Evolutionary conservation across 2,888 invertebrate genomes (phyloP).

Genomic region (Melanophora roralis): DNA sequence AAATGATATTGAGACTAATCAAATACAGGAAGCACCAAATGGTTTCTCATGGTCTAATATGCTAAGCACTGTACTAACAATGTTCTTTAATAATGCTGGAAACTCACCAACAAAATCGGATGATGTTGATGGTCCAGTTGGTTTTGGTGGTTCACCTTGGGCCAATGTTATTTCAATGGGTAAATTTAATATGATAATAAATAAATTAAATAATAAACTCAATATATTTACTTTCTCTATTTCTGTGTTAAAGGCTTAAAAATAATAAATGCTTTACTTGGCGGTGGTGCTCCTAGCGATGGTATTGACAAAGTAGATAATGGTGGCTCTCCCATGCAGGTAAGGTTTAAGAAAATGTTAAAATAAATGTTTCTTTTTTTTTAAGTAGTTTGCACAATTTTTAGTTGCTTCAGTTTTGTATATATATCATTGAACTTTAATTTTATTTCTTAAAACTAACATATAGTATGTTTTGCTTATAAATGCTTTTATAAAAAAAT

Average conservation of each 20-base stretch:
- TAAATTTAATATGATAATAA: conserved; percentile 56
- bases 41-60: conserved; percentile 94
- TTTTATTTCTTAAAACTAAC: conserved; percentile 49
- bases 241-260: conserved; percentile 80
- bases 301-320: conserved; percentile 95
- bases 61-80: conserved; percentile 90
- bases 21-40: conserved; percentile 83
- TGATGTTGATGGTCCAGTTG: conserved; percentile 81
- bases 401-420: no score
- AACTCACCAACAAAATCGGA: conserved; percentile 87
- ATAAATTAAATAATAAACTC: neutral
- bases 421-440: conserved; percentile 14
- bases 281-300: conserved; percentile 85
- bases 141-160: conserved; percentile 88
- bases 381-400: conserved; percentile 53
- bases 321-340: conserved; percentile 92
- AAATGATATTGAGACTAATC: conserved; percentile 87
- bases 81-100: conserved; percentile 85
- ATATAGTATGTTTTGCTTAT: conserved; percentile 39
- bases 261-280: conserved; percentile 89
- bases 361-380: neutral
- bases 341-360: conserved; percentile 73
- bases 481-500: conserved; percentile 53
- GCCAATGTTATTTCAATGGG: conserved; percentile 90
- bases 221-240: neutral